A percentile compares a stretch with the other conserved stretches of the same genome.
These are phyloP conservation scores for Xanthia togata DNA, from an alignment of 2,888 invertebrate genomes.

Conservation along the genomic window DNA sequence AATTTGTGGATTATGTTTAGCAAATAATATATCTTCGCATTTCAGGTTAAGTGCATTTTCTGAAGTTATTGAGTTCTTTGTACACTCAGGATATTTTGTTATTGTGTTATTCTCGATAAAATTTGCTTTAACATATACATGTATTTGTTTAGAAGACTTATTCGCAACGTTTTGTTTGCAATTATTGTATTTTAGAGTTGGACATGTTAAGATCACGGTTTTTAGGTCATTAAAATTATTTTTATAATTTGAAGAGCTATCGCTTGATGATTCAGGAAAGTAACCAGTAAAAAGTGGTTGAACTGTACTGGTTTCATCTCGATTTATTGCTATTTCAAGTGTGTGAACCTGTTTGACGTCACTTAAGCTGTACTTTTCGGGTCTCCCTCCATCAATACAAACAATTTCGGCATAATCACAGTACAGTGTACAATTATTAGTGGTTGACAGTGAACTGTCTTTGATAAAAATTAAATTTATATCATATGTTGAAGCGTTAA, in stretches of 20 bases:
- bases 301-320: conserved; percentile 34
- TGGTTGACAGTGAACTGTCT: background rate
- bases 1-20: conserved; percentile 32
- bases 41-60: conserved; percentile 12
- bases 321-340: conserved; percentile 26
- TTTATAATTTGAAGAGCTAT: conserved; percentile 1
- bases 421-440: background rate
- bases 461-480: conserved; percentile 40
- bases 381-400: conserved; percentile 3
- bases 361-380: background rate
- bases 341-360: background rate
- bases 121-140: conserved; percentile 41
- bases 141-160: conserved; percentile 7
- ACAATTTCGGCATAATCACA: conserved; percentile 41
- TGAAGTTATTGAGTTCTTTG: background rate
- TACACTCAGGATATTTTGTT: conserved; percentile 40
- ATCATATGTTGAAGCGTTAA: background rate
- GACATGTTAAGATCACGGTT: conserved; percentile 4
- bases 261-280: background rate
- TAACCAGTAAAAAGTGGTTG: conserved; percentile 56
- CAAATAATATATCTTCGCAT: conserved; percentile 38
- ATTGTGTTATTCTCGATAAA: conserved; percentile 41
- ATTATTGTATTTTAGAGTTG: background rate
- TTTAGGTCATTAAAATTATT: background rate
- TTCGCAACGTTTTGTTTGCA: conserved; percentile 8